A percentile compares a stretch with the other conserved stretches of the same genome.
phyloP scores from a whole-genome alignment of 2,113 vertebrate species.

The Thunnus thynnus region DNA sequence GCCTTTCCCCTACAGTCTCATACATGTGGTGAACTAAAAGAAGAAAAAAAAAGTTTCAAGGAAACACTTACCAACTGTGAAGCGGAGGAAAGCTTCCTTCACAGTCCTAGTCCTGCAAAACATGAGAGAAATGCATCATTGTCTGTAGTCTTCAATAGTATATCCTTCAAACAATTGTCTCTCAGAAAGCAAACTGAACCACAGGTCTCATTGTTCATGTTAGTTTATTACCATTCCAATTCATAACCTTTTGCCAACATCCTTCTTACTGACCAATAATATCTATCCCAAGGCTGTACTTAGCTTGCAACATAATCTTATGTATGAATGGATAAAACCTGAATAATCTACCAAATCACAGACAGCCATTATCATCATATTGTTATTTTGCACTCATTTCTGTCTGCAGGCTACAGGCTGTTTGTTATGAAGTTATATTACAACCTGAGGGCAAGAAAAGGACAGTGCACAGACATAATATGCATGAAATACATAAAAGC shows the following conservation, averaged over 20 bases:
- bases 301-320: constrained; percentile 59
- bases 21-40: constrained; percentile 33
- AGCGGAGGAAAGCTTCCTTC: constrained; percentile 62
- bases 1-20: constrained; percentile 15
- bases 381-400: constrained; percentile 64
- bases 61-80: constrained; percentile 77
- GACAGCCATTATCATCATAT: constrained; percentile 65
- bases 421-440: constrained; percentile 75
- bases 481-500: constrained; percentile 57
- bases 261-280: constrained; percentile 72
- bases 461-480: constrained; percentile 52
- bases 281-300: constrained; percentile 65
- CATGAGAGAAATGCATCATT: constrained; percentile 70
- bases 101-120: constrained; percentile 82
- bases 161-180: constrained; percentile 53
- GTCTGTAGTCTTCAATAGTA: constrained; percentile 56
- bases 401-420: constrained; percentile 57
- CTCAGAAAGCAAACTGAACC: constrained; percentile 53
- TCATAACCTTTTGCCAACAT: constrained; percentile 63
- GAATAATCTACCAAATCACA: constrained; percentile 71
- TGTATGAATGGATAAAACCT: constrained; percentile 61
- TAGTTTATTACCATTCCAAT: constrained; percentile 66
- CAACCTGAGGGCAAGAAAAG: constrained; percentile 64
- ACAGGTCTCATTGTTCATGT: constrained; percentile 52
- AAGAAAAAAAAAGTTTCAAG: constrained; percentile 34